Conservation (phyloP, 2,888 invertebrate genomes). For the Amphipoea lucens region DNA sequence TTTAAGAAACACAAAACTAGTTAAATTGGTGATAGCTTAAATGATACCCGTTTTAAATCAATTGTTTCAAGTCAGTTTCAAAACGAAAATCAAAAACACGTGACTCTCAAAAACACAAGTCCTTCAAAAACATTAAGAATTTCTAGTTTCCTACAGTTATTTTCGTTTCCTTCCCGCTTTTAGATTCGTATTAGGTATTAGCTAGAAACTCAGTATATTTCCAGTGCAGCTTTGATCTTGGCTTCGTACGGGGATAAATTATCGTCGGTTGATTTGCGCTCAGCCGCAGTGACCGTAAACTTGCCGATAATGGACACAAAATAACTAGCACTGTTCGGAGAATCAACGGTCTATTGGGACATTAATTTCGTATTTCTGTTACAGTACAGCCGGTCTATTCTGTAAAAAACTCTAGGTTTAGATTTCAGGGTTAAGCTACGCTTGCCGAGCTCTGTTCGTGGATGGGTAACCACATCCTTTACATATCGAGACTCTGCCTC, state of each 20-base stretch:
- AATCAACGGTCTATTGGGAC: not conserved
- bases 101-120: not conserved
- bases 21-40: too few relatives aligned
- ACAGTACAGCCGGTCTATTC: not conserved
- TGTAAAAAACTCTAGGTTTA: not conserved
- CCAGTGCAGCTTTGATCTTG: slow-evolving; percentile 44
- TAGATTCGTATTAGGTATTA: not conserved
- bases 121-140: not conserved
- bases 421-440: not conserved
- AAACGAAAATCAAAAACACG: not conserved
- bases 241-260: slow-evolving; percentile 18
- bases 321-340: not conserved
- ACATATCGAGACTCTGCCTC: too few relatives aligned
- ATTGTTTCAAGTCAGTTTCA: not conserved
- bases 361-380: slow-evolving; percentile 1
- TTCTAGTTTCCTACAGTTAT: not conserved
- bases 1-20: too few relatives aligned
- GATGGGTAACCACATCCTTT: not conserved
- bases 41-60: too few relatives aligned
- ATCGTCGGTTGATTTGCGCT: slow-evolving; percentile 30
- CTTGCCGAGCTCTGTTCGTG: not conserved
- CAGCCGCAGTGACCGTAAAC: slow-evolving; percentile 26
- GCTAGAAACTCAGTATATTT: slow-evolving; percentile 20
- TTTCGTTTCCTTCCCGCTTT: not conserved
- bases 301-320: slow-evolving; percentile 1